Evolutionary conservation across 2,113 vertebrate species (phyloP).

Genomic region (Apodemus sylvaticus): DNA sequence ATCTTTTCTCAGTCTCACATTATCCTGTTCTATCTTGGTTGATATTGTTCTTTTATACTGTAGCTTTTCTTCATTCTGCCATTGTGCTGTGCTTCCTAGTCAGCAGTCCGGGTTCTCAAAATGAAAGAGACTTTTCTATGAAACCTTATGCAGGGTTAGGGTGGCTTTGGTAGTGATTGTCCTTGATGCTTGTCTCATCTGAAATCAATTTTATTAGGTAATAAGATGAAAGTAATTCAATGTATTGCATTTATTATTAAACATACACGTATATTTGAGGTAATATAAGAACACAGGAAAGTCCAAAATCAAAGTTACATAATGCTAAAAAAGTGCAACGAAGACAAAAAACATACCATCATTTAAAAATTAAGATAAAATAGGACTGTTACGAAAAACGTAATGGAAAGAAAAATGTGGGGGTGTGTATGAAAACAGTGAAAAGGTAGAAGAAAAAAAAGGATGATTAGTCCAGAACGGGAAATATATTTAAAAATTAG

Average conservation of each 20-base stretch:
- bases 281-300: neutral
- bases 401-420: neutral
- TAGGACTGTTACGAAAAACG: neutral
- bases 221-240: neutral
- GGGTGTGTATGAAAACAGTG: neutral
- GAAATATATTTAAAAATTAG: neutral
- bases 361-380: neutral
- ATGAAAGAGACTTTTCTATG: neutral
- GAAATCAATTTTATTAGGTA: neutral
- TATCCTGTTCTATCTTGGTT: neutral
- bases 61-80: neutral
- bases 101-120: neutral
- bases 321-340: neutral
- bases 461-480: neutral
- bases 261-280: neutral
- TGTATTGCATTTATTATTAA: neutral
- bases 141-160: neutral
- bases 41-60: neutral
- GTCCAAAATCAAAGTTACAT: neutral
- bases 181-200: neutral
- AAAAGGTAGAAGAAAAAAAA: neutral
- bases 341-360: neutral
- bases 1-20: neutral
- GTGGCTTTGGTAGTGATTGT: neutral
- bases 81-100: neutral